A percentile compares a stretch with the other conserved stretches of the same genome.
Conservation (phyloP, 2,888 invertebrate genomes). For the Catocala sponsa region DNA sequence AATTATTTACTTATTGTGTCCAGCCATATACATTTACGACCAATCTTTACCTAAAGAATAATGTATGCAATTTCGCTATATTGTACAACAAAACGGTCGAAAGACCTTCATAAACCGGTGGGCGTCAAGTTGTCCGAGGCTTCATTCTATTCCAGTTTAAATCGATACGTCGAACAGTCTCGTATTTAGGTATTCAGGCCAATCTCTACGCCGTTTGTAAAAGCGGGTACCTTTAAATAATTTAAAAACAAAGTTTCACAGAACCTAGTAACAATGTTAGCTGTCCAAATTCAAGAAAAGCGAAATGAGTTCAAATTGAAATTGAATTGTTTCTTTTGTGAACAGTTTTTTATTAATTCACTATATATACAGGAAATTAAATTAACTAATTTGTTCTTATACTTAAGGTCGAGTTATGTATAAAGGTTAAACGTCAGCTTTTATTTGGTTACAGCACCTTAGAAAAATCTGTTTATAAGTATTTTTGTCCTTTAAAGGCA, state of each 20-base stretch:
- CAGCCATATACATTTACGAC: neutral
- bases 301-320: slow-evolving; percentile 3
- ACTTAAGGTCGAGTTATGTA: too few relatives aligned
- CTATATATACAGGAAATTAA: neutral
- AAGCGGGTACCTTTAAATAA: slow-evolving; percentile 16
- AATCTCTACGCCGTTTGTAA: slow-evolving; percentile 21
- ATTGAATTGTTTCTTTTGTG: slow-evolving; percentile 2
- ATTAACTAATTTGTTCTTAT: too few relatives aligned
- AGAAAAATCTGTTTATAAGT: too few relatives aligned
- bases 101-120: slow-evolving; percentile 13
- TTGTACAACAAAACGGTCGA: slow-evolving; percentile 18
- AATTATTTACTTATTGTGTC: too few relatives aligned
- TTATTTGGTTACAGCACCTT: too few relatives aligned
- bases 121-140: slow-evolving; percentile 11
- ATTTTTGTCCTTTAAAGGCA: too few relatives aligned
- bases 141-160: slow-evolving; percentile 37
- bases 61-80: neutral
- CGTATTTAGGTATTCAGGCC: slow-evolving; percentile 36
- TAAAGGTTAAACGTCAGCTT: too few relatives aligned
- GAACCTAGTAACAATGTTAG: slow-evolving; percentile 2
- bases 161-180: slow-evolving; percentile 35
- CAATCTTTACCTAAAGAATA: neutral
- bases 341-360: neutral
- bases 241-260: slow-evolving; percentile 11
- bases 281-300: slow-evolving; percentile 12